A percentile compares a stretch with the other conserved stretches of the same genome.
These are phyloP conservation scores for Onychorhynchus coronatus DNA, from an alignment of 2,113 vertebrate genomes.

Conservation along the genomic window DNA sequence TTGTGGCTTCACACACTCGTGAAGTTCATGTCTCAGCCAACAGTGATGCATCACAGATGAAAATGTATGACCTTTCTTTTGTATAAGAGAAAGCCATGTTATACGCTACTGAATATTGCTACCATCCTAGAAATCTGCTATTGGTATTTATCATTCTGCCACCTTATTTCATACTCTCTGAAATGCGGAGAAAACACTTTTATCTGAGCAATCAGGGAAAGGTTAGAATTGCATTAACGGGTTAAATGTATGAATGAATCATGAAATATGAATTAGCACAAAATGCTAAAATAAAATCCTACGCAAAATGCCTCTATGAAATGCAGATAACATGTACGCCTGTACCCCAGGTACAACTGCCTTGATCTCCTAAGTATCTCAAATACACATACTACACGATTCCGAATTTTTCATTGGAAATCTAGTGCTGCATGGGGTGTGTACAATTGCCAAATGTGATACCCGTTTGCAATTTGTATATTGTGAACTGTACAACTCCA, in stretches of 20 bases:
- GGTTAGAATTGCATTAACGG: not conserved
- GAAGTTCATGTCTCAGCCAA: slow-evolving; percentile 14
- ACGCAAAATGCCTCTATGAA: not conserved
- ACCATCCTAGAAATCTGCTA: not conserved
- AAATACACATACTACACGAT: not conserved
- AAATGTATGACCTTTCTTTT: slow-evolving; percentile 43
- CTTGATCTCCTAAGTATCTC: not conserved
- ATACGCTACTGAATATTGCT: slow-evolving; percentile 5
- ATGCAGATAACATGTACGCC: not conserved
- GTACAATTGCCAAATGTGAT: not conserved
- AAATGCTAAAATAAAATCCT: not conserved
- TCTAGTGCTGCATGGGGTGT: not conserved
- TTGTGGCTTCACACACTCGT: not conserved
- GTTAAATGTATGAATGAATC: not conserved
- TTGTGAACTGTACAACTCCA: not conserved
- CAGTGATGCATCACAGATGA: not conserved
- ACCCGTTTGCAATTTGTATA: not conserved
- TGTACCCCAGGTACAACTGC: not conserved
- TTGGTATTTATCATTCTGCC: slow-evolving; percentile 57
- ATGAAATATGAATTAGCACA: not conserved
- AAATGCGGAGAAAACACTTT: not conserved
- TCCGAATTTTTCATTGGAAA: not conserved
- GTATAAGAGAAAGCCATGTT: slow-evolving; percentile 20
- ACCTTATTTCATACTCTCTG: not conserved
- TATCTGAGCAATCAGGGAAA: slow-evolving; percentile 11